Conservation (phyloP, 2,113 vertebrate genomes). For the Catharus minimus region DNA sequence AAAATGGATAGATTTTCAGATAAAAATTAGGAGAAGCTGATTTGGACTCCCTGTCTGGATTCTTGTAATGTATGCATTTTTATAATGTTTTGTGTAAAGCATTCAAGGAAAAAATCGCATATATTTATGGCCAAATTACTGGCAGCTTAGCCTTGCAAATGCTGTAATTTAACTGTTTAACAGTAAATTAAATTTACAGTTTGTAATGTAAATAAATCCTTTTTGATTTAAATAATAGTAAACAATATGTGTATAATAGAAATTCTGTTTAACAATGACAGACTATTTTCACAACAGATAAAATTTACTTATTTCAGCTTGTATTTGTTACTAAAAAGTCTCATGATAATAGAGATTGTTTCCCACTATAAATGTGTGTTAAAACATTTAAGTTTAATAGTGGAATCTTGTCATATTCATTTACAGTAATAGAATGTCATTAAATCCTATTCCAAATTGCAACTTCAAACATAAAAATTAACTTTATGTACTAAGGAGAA, state of each 20-base stretch:
- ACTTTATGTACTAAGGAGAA: neutral
- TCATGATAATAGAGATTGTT: neutral
- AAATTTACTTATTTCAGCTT: conserved; percentile 34
- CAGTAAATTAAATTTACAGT: conserved; percentile 50
- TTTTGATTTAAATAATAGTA: conserved; percentile 40
- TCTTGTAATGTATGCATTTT: conserved; percentile 17
- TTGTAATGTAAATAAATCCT: conserved; percentile 39
- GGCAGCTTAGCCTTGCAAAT: conserved; percentile 37
- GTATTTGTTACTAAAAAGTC: neutral
- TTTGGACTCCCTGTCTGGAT: neutral
- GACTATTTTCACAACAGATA: neutral
- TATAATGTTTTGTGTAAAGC: conserved; percentile 2
- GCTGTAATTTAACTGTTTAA: conserved; percentile 55
- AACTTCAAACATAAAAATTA: conserved; percentile 46
- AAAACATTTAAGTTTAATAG: conserved; percentile 43
- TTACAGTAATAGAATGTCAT: neutral
- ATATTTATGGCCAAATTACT: conserved; percentile 44
- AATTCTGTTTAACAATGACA: conserved; percentile 19
- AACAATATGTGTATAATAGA: neutral
- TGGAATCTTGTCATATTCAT: conserved; percentile 8
- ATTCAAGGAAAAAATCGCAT: neutral
- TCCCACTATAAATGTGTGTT: conserved; percentile 5
- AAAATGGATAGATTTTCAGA: conserved; percentile 59
- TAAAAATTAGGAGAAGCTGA: conserved; percentile 54
- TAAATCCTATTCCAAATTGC: conserved; percentile 40